Conservation (phyloP, 92 coral and sea anemone species). For the Umimayanthus kanabou region DNA sequence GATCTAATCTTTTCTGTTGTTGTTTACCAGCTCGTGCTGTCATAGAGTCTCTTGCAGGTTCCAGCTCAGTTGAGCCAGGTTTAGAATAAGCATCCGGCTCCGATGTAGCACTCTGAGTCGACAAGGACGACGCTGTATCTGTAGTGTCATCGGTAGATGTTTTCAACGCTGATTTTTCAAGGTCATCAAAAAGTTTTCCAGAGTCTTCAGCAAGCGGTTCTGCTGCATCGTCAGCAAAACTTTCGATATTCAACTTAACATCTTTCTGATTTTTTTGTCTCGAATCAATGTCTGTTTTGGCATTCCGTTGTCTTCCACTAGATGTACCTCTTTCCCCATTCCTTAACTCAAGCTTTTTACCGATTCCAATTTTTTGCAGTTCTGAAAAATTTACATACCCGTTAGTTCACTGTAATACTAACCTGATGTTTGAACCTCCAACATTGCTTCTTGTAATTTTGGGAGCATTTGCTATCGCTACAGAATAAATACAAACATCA, state of each 20-base stretch:
- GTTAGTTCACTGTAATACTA: constrained; percentile 21
- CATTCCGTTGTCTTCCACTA: constrained; percentile 20
- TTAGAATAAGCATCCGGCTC: constrained; percentile 30
- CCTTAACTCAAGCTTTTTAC: constrained; percentile 30
- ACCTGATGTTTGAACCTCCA: constrained; percentile 34
- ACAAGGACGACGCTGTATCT: constrained; percentile 40
- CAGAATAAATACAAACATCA: constrained; percentile 18
- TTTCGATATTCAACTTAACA: constrained; percentile 41
- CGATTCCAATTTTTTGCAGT: constrained; percentile 25
- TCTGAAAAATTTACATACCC: constrained; percentile 33
- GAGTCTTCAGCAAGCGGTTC: constrained; percentile 9
- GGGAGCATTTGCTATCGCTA: constrained; percentile 40
- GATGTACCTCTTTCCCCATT: constrained; percentile 25
- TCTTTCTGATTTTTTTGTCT: constrained; percentile 30
- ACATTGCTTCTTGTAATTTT: constrained; percentile 31
- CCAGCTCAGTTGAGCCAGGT: constrained; percentile 33
- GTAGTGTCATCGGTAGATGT: constrained; percentile 46
- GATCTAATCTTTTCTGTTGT: constrained; percentile 1
- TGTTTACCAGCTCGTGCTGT: not conserved
- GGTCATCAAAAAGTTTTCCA: constrained; percentile 26
- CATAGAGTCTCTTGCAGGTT: not conserved
- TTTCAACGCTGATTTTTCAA: constrained; percentile 37
- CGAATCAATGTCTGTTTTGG: constrained; percentile 9
- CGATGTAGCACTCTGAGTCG: constrained; percentile 45
- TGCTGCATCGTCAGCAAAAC: constrained; percentile 43